phyloP scores from a whole-genome alignment of 1,140 invertebrate species.

The Drosophila tristis region DNA sequence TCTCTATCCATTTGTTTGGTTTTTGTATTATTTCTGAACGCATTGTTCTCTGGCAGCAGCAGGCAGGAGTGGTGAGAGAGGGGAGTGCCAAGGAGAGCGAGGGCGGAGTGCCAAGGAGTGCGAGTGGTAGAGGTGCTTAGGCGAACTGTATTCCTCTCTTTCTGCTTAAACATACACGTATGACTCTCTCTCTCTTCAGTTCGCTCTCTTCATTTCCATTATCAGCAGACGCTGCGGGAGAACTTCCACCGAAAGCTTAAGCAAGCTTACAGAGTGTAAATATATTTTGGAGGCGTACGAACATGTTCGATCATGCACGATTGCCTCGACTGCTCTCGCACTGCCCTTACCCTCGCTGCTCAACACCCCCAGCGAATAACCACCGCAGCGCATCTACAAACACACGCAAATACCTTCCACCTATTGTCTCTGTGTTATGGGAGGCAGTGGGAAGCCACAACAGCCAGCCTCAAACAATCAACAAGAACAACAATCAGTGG shows the following conservation, averaged over 20 bases:
- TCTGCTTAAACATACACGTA: not conserved
- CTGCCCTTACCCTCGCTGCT: no score
- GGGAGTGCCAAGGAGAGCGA: no score
- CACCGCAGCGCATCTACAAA: conserved; percentile 12
- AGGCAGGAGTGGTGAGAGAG: no score
- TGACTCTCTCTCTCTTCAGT: no score
- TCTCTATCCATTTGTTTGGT: no score
- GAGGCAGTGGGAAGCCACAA: not conserved
- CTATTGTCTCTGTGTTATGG: conserved; percentile 12
- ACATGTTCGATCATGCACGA: no score
- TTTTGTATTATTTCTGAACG: conserved; percentile 49
- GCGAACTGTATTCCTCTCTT: conserved; percentile 6
- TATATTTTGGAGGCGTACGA: no score
- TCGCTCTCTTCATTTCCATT: conserved; percentile 31
- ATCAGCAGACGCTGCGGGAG: conserved; percentile 43
- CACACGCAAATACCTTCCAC: no score
- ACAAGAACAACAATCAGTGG: not conserved
- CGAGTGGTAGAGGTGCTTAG: no score
- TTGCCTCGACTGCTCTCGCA: no score
- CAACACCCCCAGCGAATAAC: conserved; percentile 13
- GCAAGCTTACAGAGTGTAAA: not conserved
- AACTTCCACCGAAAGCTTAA: conserved; percentile 19
- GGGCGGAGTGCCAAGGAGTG: no score
- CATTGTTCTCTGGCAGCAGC: conserved; percentile 35
- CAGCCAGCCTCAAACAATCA: conserved; percentile 13